Evolutionary conservation across 2,888 invertebrate species (phyloP).

Genomic region (Phragmatobia fuliginosa): DNA sequence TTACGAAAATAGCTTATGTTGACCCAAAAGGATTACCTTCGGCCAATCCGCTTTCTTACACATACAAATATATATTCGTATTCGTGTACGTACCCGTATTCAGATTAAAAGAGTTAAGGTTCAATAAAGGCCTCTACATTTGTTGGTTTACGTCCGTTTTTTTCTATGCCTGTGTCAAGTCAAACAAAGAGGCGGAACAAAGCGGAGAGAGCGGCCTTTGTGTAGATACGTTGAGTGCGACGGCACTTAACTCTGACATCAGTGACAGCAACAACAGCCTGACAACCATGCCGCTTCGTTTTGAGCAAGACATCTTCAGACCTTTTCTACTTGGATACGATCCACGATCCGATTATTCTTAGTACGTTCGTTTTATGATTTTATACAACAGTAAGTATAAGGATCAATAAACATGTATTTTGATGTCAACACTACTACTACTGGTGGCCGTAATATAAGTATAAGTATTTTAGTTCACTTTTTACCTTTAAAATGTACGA

Average conservation of each 20-base stretch:
- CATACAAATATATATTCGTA: constrained; percentile 18
- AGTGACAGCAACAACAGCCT: constrained; percentile 62
- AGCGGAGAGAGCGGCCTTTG: constrained; percentile 83
- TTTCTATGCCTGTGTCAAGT: constrained; percentile 73
- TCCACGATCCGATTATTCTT: constrained; percentile 15
- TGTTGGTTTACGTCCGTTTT: constrained; percentile 62
- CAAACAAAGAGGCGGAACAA: constrained; percentile 85
- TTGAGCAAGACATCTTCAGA: constrained; percentile 39
- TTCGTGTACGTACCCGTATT: constrained; percentile 27
- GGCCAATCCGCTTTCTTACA: constrained; percentile 26
- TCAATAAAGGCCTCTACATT: constrained; percentile 62
- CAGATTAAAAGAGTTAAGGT: constrained; percentile 29
- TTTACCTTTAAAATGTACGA: background rate
- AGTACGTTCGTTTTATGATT: constrained; percentile 12
- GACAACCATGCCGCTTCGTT: constrained; percentile 46
- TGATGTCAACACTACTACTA: too few relatives aligned
- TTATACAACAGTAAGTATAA: background rate
- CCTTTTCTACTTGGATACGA: constrained; percentile 33
- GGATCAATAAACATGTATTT: too few relatives aligned
- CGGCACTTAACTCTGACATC: constrained; percentile 80
- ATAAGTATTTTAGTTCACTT: constrained; percentile 10
- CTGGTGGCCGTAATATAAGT: background rate
- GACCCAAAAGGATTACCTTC: constrained; percentile 35
- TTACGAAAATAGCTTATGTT: constrained; percentile 34
- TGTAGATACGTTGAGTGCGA: constrained; percentile 74